Evolutionary conservation across 2,113 vertebrate species (phyloP).

Genomic region (Ceyx melanurus): DNA sequence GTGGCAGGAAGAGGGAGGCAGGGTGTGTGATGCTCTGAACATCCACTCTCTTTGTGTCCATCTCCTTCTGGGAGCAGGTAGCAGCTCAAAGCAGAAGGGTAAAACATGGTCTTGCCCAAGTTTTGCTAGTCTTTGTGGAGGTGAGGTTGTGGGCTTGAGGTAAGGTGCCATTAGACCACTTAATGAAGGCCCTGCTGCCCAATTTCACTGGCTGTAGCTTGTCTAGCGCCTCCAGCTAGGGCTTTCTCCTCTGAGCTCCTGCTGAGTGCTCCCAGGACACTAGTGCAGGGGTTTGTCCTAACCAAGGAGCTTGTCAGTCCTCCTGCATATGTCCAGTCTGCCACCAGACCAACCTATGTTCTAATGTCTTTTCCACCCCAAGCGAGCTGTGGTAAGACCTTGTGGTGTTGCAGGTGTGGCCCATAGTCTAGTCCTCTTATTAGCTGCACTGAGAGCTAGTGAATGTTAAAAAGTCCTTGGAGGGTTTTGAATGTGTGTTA

Average conservation of each 20-base stretch:
- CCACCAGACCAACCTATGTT: not conserved
- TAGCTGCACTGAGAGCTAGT: not conserved
- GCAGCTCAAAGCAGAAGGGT: not conserved
- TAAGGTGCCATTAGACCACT: not conserved
- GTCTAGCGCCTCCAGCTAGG: not conserved
- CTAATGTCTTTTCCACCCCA: not conserved
- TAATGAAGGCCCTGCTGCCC: not conserved
- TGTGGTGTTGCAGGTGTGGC: not conserved
- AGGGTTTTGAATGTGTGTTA: not conserved
- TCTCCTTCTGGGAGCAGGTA: not conserved
- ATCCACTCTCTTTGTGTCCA: not conserved
- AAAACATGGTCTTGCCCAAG: rapidly evolving
- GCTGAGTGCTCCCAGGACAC: not conserved
- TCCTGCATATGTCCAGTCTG: not conserved
- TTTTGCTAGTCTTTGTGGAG: not conserved
- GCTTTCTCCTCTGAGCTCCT: not conserved
- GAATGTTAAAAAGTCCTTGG: not conserved
- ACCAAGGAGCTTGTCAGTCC: not conserved
- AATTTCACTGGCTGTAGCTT: not conserved
- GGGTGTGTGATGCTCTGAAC: not conserved
- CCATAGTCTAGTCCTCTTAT: not conserved
- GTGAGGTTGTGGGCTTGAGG: not conserved
- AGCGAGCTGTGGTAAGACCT: not conserved
- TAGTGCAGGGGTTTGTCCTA: not conserved
- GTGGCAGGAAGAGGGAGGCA: not conserved